These are phyloP conservation scores for Lasius fuliginosus DNA, from an alignment of 2,888 invertebrate species.

Conservation along the genomic window DNA sequence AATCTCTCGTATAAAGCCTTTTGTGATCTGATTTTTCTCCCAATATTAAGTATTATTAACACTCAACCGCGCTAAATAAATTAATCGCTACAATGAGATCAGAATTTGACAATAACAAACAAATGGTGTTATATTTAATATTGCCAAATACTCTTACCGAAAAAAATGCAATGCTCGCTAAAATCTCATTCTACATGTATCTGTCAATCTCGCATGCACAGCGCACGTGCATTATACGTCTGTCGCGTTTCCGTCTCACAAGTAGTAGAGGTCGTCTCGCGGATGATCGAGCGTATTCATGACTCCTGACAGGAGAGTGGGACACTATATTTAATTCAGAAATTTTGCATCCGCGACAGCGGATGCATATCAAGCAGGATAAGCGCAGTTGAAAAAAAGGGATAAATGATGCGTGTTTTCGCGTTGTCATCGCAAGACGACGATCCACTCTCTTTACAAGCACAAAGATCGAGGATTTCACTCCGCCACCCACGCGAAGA, in stretches of 20 bases:
- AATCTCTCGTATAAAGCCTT: background rate
- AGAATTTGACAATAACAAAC: background rate
- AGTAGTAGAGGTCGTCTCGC: conserved; percentile 41
- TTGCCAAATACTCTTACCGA: background rate
- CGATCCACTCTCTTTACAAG: background rate
- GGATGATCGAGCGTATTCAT: conserved; percentile 59
- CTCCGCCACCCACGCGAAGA: conserved; percentile 32
- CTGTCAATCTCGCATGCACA: conserved; percentile 8
- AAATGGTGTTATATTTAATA: background rate
- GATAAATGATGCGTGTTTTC: conserved; percentile 68
- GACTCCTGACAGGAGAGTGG: conserved; percentile 29
- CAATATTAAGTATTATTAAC: conserved; percentile 2
- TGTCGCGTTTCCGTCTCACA: conserved; percentile 58
- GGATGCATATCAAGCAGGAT: conserved; percentile 29
- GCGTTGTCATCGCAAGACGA: conserved; percentile 58
- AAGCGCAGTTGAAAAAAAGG: conserved; percentile 33
- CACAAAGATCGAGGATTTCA: conserved; percentile 47
- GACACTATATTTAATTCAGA: conserved; percentile 68
- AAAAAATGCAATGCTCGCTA: background rate
- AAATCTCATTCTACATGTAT: conserved; percentile 5
- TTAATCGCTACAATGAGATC: background rate
- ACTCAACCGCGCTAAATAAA: background rate
- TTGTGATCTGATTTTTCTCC: background rate
- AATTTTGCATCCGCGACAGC: conserved; percentile 9
- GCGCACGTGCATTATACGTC: conserved; percentile 8